Percentiles rank a stretch among this genome's conserved stretches.
These are phyloP conservation scores for Eueremaeus valkanovi DNA, from an alignment of 2,888 invertebrate species.

Conservation along the genomic window DNA sequence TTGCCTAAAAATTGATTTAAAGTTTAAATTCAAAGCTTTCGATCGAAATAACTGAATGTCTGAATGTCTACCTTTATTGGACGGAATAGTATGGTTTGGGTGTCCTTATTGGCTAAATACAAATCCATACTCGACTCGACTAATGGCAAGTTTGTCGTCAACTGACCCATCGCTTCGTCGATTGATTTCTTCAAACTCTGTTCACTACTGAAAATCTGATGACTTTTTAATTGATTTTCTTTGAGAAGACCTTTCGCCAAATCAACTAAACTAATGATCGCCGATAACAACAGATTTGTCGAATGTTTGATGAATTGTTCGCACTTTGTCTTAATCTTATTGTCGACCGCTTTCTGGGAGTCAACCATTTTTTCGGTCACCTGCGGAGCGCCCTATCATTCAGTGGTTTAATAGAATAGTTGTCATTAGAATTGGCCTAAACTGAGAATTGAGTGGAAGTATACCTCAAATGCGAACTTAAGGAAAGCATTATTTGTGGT, in stretches of 20 bases:
- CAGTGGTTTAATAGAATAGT: no score
- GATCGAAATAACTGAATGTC: not conserved
- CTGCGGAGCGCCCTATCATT: conserved; percentile 75
- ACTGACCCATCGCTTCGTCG: conserved; percentile 69
- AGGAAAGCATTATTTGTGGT: conserved; percentile 84
- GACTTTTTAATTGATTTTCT: conserved; percentile 51
- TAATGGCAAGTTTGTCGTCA: conserved; percentile 72
- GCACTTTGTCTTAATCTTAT: conserved; percentile 81
- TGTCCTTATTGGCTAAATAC: conserved; percentile 92
- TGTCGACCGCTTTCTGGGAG: conserved; percentile 92
- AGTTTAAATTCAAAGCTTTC: not conserved
- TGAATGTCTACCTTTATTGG: conserved; percentile 69
- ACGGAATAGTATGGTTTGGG: conserved; percentile 91
- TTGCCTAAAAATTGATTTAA: not conserved
- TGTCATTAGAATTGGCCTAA: no score
- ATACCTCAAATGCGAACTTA: conserved; percentile 66
- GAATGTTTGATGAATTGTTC: conserved; percentile 70
- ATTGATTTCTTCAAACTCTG: conserved; percentile 69
- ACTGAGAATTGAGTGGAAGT: no score
- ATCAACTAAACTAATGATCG: conserved; percentile 36
- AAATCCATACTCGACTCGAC: conserved; percentile 87
- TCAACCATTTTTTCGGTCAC: conserved; percentile 88
- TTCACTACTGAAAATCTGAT: conserved; percentile 65
- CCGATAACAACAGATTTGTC: not conserved
- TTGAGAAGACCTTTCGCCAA: conserved; percentile 52